A percentile compares a stretch with the other conserved stretches of the same genome.
Conservation (phyloP, 1,140 invertebrate species). For the Archivesica marissinica region DNA sequence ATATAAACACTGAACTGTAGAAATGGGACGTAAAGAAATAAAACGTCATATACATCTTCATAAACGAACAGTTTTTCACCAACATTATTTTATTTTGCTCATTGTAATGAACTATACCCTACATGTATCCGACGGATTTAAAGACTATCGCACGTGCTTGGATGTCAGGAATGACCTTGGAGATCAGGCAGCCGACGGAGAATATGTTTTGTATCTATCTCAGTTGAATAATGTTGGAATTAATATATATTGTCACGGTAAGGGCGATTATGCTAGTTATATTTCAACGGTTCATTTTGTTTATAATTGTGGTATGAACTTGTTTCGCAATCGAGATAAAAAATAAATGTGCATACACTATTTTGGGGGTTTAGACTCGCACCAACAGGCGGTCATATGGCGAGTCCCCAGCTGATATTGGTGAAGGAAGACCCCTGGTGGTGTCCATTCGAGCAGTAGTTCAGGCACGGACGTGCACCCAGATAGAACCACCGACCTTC, state of each 20-base stretch:
- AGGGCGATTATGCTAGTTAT: not conserved
- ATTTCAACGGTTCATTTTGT: not conserved
- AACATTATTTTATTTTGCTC: not conserved
- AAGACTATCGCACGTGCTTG: conserved; percentile 42
- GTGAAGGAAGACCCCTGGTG: too few species aligned
- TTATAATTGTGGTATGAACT: not conserved
- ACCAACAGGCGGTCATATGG: not conserved
- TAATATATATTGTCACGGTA: conserved; percentile 57
- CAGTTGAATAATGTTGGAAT: conserved; percentile 55
- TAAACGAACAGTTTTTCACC: not conserved
- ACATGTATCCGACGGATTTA: not conserved
- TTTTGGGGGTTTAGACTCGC: not conserved
- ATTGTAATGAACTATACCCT: not conserved
- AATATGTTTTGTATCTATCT: conserved; percentile 54
- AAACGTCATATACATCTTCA: not conserved
- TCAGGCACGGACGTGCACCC: too few species aligned
- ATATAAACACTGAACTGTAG: too few species aligned
- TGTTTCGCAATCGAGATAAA: too few species aligned
- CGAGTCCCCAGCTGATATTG: too few species aligned
- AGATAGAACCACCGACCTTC: too few species aligned
- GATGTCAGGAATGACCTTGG: conserved; percentile 42
- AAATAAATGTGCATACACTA: too few species aligned
- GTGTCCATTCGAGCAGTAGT: too few species aligned
- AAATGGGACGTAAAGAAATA: not conserved
- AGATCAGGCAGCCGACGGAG: conserved; percentile 31